Base-by-base conservation (phyloP, 2,113 vertebrate genomes). In the Empidonax traillii region DNA sequence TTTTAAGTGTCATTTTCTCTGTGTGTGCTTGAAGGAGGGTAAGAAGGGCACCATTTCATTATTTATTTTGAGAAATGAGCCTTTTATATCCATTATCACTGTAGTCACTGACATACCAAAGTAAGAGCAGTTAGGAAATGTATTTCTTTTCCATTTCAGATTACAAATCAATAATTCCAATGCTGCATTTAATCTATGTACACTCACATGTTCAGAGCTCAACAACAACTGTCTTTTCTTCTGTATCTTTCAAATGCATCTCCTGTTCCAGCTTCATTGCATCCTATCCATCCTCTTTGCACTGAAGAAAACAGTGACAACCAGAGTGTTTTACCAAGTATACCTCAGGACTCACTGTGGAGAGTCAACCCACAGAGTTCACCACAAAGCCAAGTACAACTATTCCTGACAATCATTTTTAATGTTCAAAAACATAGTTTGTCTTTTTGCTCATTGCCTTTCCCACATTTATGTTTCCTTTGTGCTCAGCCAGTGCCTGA, bases 201-300 rank as follows among this genome's bases (percentile, higher is more conserved):
- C 12, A 12, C 22, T 61, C 56, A 61, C 12, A 31, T 9, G 10
- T 18, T 78, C 63, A 81, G 43, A 84, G 28, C 33, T 55, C n/a
- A 61, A 22, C 9, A 31, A 15, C 0, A 0, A 9, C 24, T 11
- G 4, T 20, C 30, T 58, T 77, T 66, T 67, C 27, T 44, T 65
- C 58, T 46, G 3, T 11, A n/a, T 12, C 30, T 67, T 8, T 0
- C 35, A 27, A 68, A 7, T 8, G 4, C 21, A 52, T 8, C 47
- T 72, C 44, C 46, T n/a, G 7, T 88, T 85, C 7, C 82, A 78
- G 17, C 14, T 83, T 37, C 77, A 22, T 28, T 41, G 24, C 63
- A 18, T 9, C 17, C 31, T 62, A 18, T 10, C 12, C 4, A 0
- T 53, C 16, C 14, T 49, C 46, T 72, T 49, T 72, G 10, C 16